Base-by-base conservation (phyloP, 2,888 invertebrate species). In the Drosophila parthenogenetica region DNA sequence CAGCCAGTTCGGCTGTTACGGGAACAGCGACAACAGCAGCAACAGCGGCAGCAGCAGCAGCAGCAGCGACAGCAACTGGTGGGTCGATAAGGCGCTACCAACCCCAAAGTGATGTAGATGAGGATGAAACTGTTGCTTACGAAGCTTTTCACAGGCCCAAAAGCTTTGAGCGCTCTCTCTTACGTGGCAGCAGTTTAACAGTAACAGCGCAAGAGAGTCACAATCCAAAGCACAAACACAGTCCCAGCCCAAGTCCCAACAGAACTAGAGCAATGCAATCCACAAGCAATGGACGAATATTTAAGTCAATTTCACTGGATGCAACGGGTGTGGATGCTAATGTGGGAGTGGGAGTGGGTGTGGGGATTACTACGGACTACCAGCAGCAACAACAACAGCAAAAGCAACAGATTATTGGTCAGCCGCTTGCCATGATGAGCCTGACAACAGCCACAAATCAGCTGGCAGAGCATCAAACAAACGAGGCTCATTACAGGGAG, bases 61-160 rank as follows among this genome's bases (percentile, higher is more conserved):
- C 73, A 59, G 68, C 76, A 43, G 66, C 76, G 59, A 66, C 69
- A 55, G 84, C 89, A 89, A 87, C 89, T 89, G 80, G 79, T 89
- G 81, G 73, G 66, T 55, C 73, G 40, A 43, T 65, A 50, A 69
- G 87, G 51, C 83, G 83, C 46, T 79, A 72, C 25, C 80, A 75
- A 50, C 54, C 67, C 14, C 67, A 57, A 58, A 73, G 80, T 61
- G 77, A 66, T 58, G 67, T 57, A 46, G 84, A 80, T 58, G 69
- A 82, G 50, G 70, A 69, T 46, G 90, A 91, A 89, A 91, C 90
- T 90, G 90, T 90, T 90, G 90, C 90, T 81, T 91, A 86, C 72
- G 87, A 85, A 91, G 90, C 91, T 90, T 90, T 90, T 58, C 85
- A 85, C 42, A 76, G 83, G 69, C 83, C 80, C 70, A 90, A 90